A percentile compares a stretch with the other conserved stretches of the same genome.
Evolutionary conservation across 2,113 vertebrate species (phyloP).

Genomic region (Sylvicapra grimmia): DNA sequence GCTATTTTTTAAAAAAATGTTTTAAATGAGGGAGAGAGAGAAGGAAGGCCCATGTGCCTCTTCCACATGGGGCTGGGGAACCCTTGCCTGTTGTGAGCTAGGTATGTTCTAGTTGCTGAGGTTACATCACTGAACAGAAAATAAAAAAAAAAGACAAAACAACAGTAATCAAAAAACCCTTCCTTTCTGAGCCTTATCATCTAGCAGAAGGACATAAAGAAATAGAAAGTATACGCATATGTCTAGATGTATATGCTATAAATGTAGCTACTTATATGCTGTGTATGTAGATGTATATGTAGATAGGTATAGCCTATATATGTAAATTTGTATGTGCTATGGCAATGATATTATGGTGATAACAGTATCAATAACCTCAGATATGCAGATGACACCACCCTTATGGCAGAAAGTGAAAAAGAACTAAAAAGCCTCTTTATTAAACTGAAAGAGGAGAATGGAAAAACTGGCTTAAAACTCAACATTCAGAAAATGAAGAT

Average conservation of each 20-base stretch:
- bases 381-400: neutral
- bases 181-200: neutral
- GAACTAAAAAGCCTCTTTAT: neutral
- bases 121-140: neutral
- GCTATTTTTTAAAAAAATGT: neutral
- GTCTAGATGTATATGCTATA: neutral
- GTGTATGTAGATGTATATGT: neutral
- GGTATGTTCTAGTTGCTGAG: neutral
- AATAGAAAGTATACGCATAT: neutral
- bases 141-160: neutral
- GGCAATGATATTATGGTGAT: neutral
- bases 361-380: neutral
- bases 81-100: neutral
- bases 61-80: neutral
- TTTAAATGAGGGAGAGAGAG: neutral
- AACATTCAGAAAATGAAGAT: neutral
- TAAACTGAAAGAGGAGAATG: neutral
- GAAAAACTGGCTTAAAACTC: neutral
- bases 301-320: neutral
- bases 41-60: neutral
- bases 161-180: neutral
- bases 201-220: neutral
- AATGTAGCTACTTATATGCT: neutral
- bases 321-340: neutral
- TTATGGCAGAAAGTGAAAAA: neutral